Percentiles rank a stretch among this genome's conserved stretches.
Evolutionary conservation across 2,113 vertebrate species (phyloP).

Genomic region (Scomber scombrus): DNA sequence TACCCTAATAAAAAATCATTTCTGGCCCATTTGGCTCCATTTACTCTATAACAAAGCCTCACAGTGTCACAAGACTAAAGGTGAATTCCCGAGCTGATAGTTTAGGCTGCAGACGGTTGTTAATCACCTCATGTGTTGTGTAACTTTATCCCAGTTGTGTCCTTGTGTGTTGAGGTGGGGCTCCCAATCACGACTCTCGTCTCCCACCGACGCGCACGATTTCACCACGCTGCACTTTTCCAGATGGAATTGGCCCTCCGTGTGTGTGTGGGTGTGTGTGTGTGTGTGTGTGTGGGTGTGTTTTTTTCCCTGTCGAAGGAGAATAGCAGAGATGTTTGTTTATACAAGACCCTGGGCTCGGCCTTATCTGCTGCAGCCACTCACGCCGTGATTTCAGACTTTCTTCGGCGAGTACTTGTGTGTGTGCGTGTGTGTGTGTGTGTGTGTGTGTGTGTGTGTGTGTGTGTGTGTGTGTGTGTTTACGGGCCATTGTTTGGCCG

Average conservation of each 20-base stretch:
- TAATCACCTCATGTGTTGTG: conserved; percentile 65
- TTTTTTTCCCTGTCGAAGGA: conserved; percentile 27
- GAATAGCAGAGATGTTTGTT: conserved; percentile 81
- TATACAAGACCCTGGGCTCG: conserved; percentile 74
- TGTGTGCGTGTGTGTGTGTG: conserved; percentile 1
- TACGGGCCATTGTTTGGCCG: conserved; percentile 83
- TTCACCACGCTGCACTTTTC: conserved; percentile 80
- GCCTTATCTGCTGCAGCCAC: conserved; percentile 85
- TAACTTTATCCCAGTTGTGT: conserved; percentile 76
- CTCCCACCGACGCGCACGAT: conserved; percentile 73
- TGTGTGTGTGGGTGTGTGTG: conserved; percentile 37
- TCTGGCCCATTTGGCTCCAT: background rate
- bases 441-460: conserved; percentile 8
- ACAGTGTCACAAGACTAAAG: background rate
- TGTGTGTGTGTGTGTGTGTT: conserved; percentile 32
- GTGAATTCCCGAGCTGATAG: conserved; percentile 26
- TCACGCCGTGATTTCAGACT: conserved; percentile 86
- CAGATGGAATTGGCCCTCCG: conserved; percentile 74
- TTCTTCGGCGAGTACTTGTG: conserved; percentile 69
- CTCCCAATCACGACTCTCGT: conserved; percentile 85
- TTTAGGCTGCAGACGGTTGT: conserved; percentile 28
- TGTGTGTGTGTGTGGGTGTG: conserved; percentile 55
- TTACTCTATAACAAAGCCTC: background rate
- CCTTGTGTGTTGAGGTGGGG: conserved; percentile 56
- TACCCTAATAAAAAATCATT: no score